Evolutionary conservation across 1,140 invertebrate genomes (phyloP).

Genomic region (Pentalonia nigronervosa): DNA sequence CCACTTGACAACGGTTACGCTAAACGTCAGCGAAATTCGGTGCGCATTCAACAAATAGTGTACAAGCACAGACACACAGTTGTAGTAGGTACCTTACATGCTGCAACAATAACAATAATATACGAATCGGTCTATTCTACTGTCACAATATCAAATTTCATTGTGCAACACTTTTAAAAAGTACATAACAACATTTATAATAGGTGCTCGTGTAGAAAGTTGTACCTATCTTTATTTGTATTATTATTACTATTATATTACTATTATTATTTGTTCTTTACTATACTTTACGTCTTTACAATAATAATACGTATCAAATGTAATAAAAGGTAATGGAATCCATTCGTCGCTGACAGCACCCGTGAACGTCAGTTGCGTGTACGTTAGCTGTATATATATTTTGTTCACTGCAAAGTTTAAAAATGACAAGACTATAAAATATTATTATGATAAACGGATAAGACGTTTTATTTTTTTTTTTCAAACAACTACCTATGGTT

Average conservation of each 20-base stretch:
- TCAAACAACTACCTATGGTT: not conserved
- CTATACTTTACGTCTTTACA: not conserved
- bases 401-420: conserved; percentile 36
- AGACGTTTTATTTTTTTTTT: conserved; percentile 17
- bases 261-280: conserved; percentile 16
- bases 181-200: not conserved
- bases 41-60: not conserved
- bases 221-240: conserved; percentile 19
- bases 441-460: not conserved
- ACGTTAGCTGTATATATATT: not conserved
- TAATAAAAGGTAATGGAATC: conserved; percentile 40
- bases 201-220: conserved; percentile 39
- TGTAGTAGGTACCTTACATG: not conserved
- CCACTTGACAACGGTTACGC: conserved; percentile 14
- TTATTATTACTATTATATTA: conserved; percentile 26
- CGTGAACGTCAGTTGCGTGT: not conserved
- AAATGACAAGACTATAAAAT: conserved; percentile 22
- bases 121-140: conserved; percentile 31
- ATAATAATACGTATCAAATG: conserved; percentile 20
- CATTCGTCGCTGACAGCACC: conserved; percentile 38
- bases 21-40: conserved; percentile 44
- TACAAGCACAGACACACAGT: not conserved
- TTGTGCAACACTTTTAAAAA: conserved; percentile 36
- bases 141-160: conserved; percentile 50
- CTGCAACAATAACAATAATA: conserved; percentile 25